These are phyloP conservation scores for Pseudomugil tenellus DNA, from an alignment of 2,797 vertebrate species.

Conservation along the genomic window DNA sequence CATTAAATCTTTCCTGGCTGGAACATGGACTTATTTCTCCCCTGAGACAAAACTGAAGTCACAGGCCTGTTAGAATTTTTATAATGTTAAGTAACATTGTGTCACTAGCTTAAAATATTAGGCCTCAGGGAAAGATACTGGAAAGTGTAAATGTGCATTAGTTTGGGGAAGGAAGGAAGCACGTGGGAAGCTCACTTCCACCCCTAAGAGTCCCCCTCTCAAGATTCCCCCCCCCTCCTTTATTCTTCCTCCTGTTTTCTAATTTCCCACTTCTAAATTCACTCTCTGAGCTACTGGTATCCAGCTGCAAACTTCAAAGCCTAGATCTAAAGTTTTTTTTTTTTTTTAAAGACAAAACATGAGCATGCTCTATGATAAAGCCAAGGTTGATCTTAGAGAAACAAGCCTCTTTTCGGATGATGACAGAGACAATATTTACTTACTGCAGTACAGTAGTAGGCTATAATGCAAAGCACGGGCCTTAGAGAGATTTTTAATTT, in stretches of 20 bases:
- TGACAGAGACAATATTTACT: not conserved
- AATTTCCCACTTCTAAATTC: slow-evolving; percentile 36
- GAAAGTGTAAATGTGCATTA: slow-evolving; percentile 73
- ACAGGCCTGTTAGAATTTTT: slow-evolving; percentile 78
- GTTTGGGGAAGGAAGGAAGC: slow-evolving; percentile 62
- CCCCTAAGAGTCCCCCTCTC: slow-evolving; percentile 28
- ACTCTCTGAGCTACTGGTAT: slow-evolving; percentile 38
- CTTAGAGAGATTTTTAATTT: not conserved
- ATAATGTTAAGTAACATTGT: slow-evolving; percentile 82
- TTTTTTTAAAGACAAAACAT: slow-evolving; percentile 21
- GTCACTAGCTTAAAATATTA: slow-evolving; percentile 76
- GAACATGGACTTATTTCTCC: slow-evolving; percentile 74
- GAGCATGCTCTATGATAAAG: slow-evolving; percentile 23
- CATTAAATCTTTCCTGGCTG: slow-evolving; percentile 77
- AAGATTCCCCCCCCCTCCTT: not conserved
- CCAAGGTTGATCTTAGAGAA: slow-evolving; percentile 21
- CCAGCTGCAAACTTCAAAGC: slow-evolving; percentile 40
- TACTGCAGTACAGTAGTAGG: not conserved
- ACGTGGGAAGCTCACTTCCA: slow-evolving; percentile 57
- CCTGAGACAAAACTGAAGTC: slow-evolving; percentile 69
- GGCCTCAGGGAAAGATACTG: slow-evolving; percentile 58
- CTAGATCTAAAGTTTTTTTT: slow-evolving; percentile 20
- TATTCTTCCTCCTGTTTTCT: slow-evolving; percentile 31
- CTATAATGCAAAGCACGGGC: not conserved
- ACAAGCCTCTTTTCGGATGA: not conserved